Percentiles rank a stretch among this genome's conserved stretches.
Evolutionary conservation across 2,797 vertebrate species (phyloP).

Genomic region (Potorous gilbertii): DNA sequence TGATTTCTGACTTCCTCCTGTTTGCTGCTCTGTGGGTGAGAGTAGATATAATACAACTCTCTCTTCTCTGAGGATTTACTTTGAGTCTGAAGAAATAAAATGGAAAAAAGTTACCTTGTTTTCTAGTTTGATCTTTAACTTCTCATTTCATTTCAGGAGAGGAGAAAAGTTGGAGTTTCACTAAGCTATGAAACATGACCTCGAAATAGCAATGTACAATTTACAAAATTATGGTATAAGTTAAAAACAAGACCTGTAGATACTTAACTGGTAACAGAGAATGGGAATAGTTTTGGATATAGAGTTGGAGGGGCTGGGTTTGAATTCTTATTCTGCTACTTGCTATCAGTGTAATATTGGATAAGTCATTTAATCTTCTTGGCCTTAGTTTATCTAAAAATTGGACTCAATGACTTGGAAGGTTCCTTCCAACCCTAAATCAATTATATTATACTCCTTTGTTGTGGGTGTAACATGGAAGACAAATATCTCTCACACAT

Average conservation of each 20-base stretch:
- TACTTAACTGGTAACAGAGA: constrained; percentile 26
- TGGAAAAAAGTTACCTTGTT: constrained; percentile 41
- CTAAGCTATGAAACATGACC: constrained; percentile 33
- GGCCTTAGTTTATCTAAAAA: neutral
- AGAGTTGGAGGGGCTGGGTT: neutral
- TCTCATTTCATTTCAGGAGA: constrained; percentile 68
- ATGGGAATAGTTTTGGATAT: neutral
- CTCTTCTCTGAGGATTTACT: constrained; percentile 48
- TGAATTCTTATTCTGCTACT: neutral
- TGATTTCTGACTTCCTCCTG: neutral
- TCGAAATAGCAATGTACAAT: constrained; percentile 52
- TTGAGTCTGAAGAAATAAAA: constrained; percentile 46
- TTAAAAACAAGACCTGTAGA: constrained; percentile 43
- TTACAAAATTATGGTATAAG: constrained; percentile 45
- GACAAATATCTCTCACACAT: neutral
- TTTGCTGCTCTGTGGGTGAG: neutral
- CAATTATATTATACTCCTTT: neutral
- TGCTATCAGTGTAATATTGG: neutral
- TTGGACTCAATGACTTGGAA: neutral
- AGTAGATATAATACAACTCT: neutral
- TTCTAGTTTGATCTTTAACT: constrained; percentile 63
- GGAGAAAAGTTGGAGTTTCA: constrained; percentile 56
- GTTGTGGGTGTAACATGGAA: neutral
- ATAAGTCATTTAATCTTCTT: neutral
- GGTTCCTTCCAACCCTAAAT: neutral